Evolutionary conservation across 2,797 vertebrate species (phyloP), one percentile per base, ranked within the genome.

Genomic region (Botia kubotai): DNA sequence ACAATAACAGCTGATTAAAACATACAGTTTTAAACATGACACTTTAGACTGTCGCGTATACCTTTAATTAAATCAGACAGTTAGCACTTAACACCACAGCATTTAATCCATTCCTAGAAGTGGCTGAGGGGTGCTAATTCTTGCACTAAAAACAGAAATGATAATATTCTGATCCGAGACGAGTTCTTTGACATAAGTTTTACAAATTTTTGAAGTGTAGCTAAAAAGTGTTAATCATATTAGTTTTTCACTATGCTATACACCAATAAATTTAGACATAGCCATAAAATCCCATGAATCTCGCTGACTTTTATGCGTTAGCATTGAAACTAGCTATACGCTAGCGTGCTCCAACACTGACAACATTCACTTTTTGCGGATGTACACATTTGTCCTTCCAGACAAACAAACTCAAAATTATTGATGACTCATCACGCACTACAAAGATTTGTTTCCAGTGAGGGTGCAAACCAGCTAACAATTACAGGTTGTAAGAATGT

Each of bases 21-120:
- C n/a, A 84, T 84, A 90, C 88, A 87, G 87, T 36, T 83, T 75
- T 53, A 53, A 67, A 66, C 50, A 29, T 63, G 77, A 71, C 75
- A 67, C 36, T 76, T 39, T 12, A 75, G 43, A 48, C 16, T 43
- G 50, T 11, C 62, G 26, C 52, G 16, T 69, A 21, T 43, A 16
- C 11, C 90, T 93, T 89, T 89, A 92, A 94, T 91, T 88, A 90
- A 93, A 94, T 93, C 89, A 90, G 89, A 90, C 26, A 73, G 60
- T 72, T 70, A 82, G 55, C 69, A 66, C 69, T 55, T 66, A 50
- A 67, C 26, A 71, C 2, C 0, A 5, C 13, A 17, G 14, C 29
- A n/a, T 14, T 65, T 5, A 36, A 39, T 36, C 36, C 33, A 17
- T 14, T 19, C 4, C 36, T 33, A n/a, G 33, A 66, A 66, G 10